Conservation (phyloP, 2,113 vertebrate species). For the Rana temporaria region DNA sequence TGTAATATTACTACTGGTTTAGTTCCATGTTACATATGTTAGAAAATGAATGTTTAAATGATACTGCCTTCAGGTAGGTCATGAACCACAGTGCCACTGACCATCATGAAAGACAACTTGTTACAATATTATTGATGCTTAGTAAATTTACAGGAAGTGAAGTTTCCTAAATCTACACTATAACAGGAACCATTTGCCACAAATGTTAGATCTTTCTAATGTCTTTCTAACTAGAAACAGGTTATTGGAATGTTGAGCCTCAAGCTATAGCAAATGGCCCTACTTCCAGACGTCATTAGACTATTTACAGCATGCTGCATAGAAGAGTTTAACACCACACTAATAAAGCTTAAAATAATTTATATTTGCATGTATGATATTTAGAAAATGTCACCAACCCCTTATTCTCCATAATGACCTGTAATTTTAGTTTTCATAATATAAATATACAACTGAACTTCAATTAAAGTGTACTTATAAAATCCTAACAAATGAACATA, state of each 20-base stretch:
- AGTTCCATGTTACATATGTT: not conserved
- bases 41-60: conserved; percentile 21
- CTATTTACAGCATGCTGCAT: conserved; percentile 93
- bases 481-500: not conserved
- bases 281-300: conserved; percentile 90
- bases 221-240: conserved; percentile 98
- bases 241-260: conserved; percentile 89
- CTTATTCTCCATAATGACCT: not conserved
- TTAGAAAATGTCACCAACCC: conserved; percentile 76
- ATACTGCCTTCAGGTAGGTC: not conserved
- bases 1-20: not conserved
- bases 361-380: conserved; percentile 74
- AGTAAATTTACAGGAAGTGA: conserved; percentile 94
- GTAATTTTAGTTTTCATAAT: not conserved
- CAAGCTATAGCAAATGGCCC: conserved; percentile 87
- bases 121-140: conserved; percentile 72
- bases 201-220: conserved; percentile 98
- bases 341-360: conserved; percentile 91
- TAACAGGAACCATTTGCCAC: conserved; percentile 96
- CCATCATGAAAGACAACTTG: conserved; percentile 55
- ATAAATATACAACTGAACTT: not conserved
- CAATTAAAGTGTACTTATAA: not conserved
- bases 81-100: conserved; percentile 30
- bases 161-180: conserved; percentile 94
- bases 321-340: conserved; percentile 90